Base-by-base conservation (phyloP, 2,113 vertebrate genomes). In the Amazona vittata region DNA sequence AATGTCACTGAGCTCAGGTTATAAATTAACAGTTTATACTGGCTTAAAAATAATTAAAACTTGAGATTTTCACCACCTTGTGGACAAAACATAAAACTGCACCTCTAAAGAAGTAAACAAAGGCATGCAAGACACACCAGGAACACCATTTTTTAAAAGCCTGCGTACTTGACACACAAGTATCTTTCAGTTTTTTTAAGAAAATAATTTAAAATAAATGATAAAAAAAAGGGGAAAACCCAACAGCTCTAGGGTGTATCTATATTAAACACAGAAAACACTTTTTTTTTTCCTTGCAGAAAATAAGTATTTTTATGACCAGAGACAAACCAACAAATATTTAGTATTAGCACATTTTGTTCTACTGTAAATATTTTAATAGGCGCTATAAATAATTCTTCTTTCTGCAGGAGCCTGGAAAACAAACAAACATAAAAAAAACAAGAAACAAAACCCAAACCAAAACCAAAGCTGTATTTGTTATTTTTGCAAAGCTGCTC, bases 11-110 rank as follows among this genome's bases (percentile, higher is more conserved):
- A 59, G 43, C 80, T 82, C 77, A 81, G 31, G 89, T 77, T 92
- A 89, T 95, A 98, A 97, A 98, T 97, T 96, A 98, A 96, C 52
- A 73, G 76, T 92, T 97, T 94, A 90, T 79, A 87, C 47, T 49
- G 73, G 31, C 63, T 96, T 96, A 81, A 93, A 87, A 96, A 96
- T 70, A 97, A 97, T 97, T 97, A 98, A 97, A 98, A 97, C 63
- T 97, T 98, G 98, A 97, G 90, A 96, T 97, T 97, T 98, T 98
- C 98, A 98, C 98, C 98, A 98, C 98, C 98, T 98, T 96, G 98
- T 98, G 98, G 98, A 80, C 93, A 97, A 96, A 90, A 96, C 76
- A 91, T 35, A 95, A 94, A 96, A 98, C 49, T 98, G 94, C 98
- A 98, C 14, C 62, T 94, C 87, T 78, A 41, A 91, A 53, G 37